Evolutionary conservation across 2,113 vertebrate species (phyloP), one percentile per base, ranked within the genome.

Genomic region (Pluvianellus socialis): DNA sequence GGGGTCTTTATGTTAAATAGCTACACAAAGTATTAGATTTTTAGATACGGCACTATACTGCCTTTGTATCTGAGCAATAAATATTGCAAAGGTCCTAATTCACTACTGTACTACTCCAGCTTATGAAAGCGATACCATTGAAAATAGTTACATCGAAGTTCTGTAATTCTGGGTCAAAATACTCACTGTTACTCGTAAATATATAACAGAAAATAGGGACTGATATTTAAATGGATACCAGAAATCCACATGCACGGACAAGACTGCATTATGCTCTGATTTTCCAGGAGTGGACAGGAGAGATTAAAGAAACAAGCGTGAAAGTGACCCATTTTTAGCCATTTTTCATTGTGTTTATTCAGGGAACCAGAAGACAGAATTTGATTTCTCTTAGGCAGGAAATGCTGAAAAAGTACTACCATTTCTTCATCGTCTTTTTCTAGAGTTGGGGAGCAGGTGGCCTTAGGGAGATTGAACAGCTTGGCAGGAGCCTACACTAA

Each of bases 401-500:
- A 88, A 82, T 59, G n/a, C 38, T n/a, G 47, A 82, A 90, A 59
- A 86, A 5, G 2, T 68, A 68, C 38, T 88, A 85, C 55, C 59
- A 42, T 61, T 95, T 90, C 86, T 89, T 88, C 83, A 94, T 91
- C 47, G 71, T 71, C 30, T 49, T 89, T 58, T 71, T 61, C 66
- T 87, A 63, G 33, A 71, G 33, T 24, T 79, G 70, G 61, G 49
- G 47, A 95, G 88, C 84, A 92, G 84, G 75, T 92, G 40, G 66
- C 65, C 72, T 67, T 52, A 79, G 44, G 4, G 67, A 92, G 21
- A 50, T 52, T 74, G 47, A 88, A 66, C 65, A 85, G 88, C 55
- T 84, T 85, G 33, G 59, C 95, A 92, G 90, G 96, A 97, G 83
- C 59, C 70, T 90, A 70, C 32, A 20, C 56, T 94, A 88, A 90